These are phyloP conservation scores for Sweltsa coloradensis DNA, from an alignment of 1,140 invertebrate genomes.

Conservation along the genomic window DNA sequence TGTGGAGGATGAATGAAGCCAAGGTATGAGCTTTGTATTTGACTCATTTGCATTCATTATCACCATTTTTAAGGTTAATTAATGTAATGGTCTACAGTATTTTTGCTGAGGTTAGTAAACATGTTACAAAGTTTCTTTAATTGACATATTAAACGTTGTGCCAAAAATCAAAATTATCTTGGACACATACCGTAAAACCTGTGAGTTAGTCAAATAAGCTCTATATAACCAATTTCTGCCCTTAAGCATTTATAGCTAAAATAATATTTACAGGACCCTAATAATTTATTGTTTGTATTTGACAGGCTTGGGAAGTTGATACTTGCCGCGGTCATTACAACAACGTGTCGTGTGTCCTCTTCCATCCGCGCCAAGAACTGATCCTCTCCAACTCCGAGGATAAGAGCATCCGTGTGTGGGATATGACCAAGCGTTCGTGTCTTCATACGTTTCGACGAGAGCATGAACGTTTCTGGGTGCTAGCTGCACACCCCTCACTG, in stretches of 20 bases:
- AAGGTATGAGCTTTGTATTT: slow-evolving; percentile 39
- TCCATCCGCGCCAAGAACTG: slow-evolving; percentile 93
- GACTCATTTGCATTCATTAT: too few species aligned
- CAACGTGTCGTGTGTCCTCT: slow-evolving; percentile 96
- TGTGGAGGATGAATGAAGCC: slow-evolving; percentile 98
- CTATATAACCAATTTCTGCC: not conserved
- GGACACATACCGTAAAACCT: too few species aligned
- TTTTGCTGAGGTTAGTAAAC: too few species aligned
- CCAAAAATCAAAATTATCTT: too few species aligned
- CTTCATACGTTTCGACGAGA: slow-evolving; percentile 91
- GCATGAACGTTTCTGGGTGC: slow-evolving; percentile 94
- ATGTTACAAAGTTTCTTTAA: too few species aligned
- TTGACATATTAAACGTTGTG: too few species aligned
- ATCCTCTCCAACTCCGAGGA: slow-evolving; percentile 98
- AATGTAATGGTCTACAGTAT: too few species aligned
- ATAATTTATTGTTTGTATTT: slow-evolving; percentile 7
- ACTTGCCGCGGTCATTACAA: slow-evolving; percentile 98
- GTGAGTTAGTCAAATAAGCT: not conserved
- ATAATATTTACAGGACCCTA: too few species aligned
- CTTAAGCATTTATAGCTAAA: not conserved
- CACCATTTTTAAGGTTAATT: too few species aligned
- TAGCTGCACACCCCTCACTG: slow-evolving; percentile 77
- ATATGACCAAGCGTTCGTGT: slow-evolving; percentile 95
- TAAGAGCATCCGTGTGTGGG: slow-evolving; percentile 97
- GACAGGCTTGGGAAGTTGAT: slow-evolving; percentile 94